Evolutionary conservation across 2,888 invertebrate species (phyloP).

Genomic region (Phoronis australis): DNA sequence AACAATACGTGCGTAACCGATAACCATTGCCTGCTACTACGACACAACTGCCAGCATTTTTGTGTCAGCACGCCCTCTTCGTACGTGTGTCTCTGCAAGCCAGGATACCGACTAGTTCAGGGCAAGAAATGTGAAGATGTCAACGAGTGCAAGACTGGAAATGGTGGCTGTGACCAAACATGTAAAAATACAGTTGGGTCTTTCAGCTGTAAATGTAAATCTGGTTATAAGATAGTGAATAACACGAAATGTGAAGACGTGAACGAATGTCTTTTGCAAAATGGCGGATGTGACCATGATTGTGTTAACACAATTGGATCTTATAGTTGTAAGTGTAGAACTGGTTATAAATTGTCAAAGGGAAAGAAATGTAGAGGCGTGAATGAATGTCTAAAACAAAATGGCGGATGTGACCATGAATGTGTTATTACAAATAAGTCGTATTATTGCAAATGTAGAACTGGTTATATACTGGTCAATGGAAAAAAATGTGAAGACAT

Average conservation of each 20-base stretch:
- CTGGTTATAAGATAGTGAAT: neutral
- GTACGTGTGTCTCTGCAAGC: too few relatives aligned
- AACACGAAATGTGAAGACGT: conserved; percentile 9
- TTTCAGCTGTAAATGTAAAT: neutral
- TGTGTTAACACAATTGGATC: conserved; percentile 19
- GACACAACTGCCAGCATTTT: too few relatives aligned
- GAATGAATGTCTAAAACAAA: neutral
- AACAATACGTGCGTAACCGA: neutral
- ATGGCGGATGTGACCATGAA: conserved; percentile 2
- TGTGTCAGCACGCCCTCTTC: too few relatives aligned
- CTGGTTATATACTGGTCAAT: too few relatives aligned
- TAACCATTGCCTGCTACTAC: too few relatives aligned
- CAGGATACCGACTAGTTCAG: too few relatives aligned
- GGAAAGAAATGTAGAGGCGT: neutral
- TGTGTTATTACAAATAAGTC: too few relatives aligned
- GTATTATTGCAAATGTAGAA: too few relatives aligned
- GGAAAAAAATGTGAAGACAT: neutral
- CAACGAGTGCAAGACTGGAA: neutral
- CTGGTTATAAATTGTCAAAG: conserved; percentile 8
- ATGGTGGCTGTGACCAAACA: conserved; percentile 1
- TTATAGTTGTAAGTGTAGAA: conserved; percentile 17
- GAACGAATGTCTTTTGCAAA: conserved; percentile 11
- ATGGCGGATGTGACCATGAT: conserved; percentile 11
- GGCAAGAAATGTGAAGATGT: neutral
- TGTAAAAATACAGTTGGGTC: conserved; percentile 1